phyloP scores from a whole-genome alignment of 2,797 vertebrate species.

The Onychomys leucogaster region DNA sequence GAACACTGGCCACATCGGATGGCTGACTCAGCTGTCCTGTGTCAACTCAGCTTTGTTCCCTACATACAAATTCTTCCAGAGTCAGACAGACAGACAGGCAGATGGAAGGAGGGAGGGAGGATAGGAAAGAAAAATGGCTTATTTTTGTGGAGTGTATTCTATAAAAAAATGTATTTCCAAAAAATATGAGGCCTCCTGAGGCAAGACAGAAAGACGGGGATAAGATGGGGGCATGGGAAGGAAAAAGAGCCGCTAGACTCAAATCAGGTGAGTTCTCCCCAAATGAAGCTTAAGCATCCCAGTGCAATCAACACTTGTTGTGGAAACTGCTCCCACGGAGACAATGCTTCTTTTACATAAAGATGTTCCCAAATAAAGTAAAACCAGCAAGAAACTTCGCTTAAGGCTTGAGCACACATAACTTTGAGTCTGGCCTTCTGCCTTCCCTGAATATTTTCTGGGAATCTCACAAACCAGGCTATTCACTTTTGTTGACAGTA shows the following conservation, averaged over 20 bases:
- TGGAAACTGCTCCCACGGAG: background rate
- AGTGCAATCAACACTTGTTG: background rate
- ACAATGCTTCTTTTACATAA: background rate
- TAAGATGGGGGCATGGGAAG: background rate
- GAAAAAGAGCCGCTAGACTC: background rate
- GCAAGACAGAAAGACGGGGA: background rate
- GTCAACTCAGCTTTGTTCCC: background rate
- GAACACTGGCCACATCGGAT: background rate
- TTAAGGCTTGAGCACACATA: background rate
- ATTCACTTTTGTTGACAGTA: background rate
- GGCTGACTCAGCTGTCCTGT: background rate
- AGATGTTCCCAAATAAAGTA: background rate
- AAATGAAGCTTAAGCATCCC: background rate
- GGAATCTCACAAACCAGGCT: background rate
- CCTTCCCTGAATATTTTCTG: background rate
- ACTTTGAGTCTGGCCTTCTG: too few species aligned
- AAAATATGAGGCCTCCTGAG: background rate
- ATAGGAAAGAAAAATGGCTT: background rate
- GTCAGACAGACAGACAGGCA: background rate
- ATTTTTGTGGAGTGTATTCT: background rate
- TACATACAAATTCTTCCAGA: background rate
- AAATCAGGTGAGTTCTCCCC: background rate
- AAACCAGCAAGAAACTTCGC: background rate
- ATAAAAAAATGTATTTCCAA: too few species aligned
- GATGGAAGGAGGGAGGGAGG: background rate